Percentiles rank a stretch among this genome's conserved stretches.
These are phyloP conservation scores for Drosophila kanekoi DNA, from an alignment of 2,888 invertebrate species.

Conservation along the genomic window DNA sequence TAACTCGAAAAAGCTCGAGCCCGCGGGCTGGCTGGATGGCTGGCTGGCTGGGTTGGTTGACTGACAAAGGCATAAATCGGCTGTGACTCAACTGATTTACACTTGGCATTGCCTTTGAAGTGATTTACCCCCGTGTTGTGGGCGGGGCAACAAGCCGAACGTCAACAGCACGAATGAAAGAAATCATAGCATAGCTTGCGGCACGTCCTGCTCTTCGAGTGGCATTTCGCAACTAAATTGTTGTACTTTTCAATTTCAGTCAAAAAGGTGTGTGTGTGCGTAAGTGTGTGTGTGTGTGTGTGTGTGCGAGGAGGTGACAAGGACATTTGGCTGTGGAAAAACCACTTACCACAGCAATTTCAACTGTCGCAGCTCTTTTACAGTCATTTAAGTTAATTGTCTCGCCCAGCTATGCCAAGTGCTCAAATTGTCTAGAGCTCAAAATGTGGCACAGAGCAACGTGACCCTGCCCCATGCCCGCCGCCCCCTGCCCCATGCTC, in stretches of 20 bases:
- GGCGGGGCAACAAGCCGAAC: background rate
- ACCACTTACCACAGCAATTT: conserved; percentile 68
- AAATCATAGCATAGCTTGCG: conserved; percentile 38
- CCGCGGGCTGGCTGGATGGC: background rate
- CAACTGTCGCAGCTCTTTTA: conserved; percentile 59
- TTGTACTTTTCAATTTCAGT: conserved; percentile 72
- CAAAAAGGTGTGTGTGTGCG: conserved; percentile 27
- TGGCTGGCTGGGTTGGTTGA: background rate
- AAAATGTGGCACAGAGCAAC: conserved; percentile 16
- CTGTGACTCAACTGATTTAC: conserved; percentile 66
- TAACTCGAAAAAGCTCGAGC: conserved; percentile 16
- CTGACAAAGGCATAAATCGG: conserved; percentile 74
- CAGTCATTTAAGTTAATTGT: conserved; percentile 77
- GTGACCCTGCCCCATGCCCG: background rate
- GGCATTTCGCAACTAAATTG: conserved; percentile 48
- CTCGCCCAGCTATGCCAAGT: conserved; percentile 33
- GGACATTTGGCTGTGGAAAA: conserved; percentile 27
- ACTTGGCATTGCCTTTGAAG: conserved; percentile 53
- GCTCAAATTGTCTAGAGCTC: conserved; percentile 50
- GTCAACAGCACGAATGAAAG: conserved; percentile 22
- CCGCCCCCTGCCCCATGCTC: background rate
- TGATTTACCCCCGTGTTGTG: conserved; percentile 8
- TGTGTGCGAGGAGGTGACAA: conserved; percentile 39
- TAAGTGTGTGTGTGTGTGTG: too few species aligned
- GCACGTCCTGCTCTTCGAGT: conserved; percentile 25